phyloP scores from a whole-genome alignment of 2,113 vertebrate genomes.

The Typhlomys cinereus region DNA sequence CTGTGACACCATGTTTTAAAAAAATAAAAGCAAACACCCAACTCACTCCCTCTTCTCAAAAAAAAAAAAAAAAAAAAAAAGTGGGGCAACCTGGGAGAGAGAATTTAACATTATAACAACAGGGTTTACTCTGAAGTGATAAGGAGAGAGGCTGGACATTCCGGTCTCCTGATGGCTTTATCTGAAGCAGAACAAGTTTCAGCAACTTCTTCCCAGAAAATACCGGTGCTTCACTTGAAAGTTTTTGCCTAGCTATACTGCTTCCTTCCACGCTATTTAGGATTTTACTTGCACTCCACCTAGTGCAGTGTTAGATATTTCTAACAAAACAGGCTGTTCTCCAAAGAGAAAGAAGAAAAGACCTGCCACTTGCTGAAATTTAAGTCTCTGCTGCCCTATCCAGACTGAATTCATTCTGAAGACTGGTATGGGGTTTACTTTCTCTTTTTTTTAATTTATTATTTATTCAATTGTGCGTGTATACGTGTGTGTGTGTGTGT shows the following conservation, averaged over 20 bases:
- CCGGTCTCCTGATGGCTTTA: neutral
- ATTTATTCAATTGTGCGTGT: too few species aligned
- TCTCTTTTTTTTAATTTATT: too few species aligned
- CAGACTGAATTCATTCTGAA: neutral
- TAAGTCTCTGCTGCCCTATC: neutral
- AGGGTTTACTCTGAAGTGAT: neutral
- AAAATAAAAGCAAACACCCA: too few species aligned
- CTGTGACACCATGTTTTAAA: neutral
- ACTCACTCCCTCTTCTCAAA: neutral
- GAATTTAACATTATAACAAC: neutral
- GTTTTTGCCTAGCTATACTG: too few species aligned
- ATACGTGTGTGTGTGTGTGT: too few species aligned
- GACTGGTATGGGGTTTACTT: conserved; percentile 10
- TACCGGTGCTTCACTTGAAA: too few species aligned
- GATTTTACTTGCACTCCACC: neutral
- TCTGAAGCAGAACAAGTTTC: neutral
- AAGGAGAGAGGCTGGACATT: neutral
- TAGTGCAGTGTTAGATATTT: neutral
- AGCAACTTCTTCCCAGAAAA: neutral
- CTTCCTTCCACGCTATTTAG: neutral
- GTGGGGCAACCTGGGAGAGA: neutral
- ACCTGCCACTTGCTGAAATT: neutral
- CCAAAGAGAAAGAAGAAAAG: neutral
- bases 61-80: neutral
- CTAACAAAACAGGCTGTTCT: conserved; percentile 27